A percentile compares a stretch with the other conserved stretches of the same genome.
These are phyloP conservation scores for Metellina segmentata DNA, from an alignment of 2,888 invertebrate species.

Conservation along the genomic window DNA sequence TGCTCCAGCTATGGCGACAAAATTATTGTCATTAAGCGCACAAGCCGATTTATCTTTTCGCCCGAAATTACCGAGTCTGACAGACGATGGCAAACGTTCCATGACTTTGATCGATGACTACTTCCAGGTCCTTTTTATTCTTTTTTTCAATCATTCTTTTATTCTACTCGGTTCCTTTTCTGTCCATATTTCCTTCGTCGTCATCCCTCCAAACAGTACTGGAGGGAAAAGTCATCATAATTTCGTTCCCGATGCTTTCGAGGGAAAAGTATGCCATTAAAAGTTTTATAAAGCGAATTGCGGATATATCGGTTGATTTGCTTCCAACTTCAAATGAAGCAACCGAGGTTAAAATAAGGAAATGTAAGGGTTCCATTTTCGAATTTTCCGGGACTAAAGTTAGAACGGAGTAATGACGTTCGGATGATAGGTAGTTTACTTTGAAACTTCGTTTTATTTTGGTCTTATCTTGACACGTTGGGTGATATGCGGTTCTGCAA, in stretches of 20 bases:
- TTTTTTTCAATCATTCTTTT: not conserved
- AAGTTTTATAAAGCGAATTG: conserved; percentile 28
- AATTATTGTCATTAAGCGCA: conserved; percentile 65
- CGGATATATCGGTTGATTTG: conserved; percentile 43
- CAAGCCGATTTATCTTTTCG: conserved; percentile 57
- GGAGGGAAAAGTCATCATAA: conserved; percentile 49
- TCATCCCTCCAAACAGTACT: not conserved
- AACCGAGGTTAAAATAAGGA: conserved; percentile 5
- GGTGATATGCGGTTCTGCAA: not conserved
- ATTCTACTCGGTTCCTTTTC: not conserved
- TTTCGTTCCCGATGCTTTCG: conserved; percentile 8
- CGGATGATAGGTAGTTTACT: not conserved
- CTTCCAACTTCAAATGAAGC: not conserved
- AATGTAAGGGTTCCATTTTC: conserved; percentile 7
- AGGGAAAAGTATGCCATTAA: conserved; percentile 26
- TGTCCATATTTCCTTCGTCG: not conserved
- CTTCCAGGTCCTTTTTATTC: conserved; percentile 16
- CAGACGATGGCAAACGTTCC: conserved; percentile 59
- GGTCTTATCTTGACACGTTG: not conserved
- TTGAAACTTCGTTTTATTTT: not conserved
- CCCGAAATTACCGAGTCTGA: conserved; percentile 55
- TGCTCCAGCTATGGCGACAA: conserved; percentile 49
- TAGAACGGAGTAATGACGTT: not conserved
- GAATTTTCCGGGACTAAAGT: not conserved
- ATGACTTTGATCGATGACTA: conserved; percentile 60